A percentile compares a stretch with the other conserved stretches of the same genome.
phyloP scores from a whole-genome alignment of 2,888 invertebrate species.

The Dyspetes luteomarginatus region DNA sequence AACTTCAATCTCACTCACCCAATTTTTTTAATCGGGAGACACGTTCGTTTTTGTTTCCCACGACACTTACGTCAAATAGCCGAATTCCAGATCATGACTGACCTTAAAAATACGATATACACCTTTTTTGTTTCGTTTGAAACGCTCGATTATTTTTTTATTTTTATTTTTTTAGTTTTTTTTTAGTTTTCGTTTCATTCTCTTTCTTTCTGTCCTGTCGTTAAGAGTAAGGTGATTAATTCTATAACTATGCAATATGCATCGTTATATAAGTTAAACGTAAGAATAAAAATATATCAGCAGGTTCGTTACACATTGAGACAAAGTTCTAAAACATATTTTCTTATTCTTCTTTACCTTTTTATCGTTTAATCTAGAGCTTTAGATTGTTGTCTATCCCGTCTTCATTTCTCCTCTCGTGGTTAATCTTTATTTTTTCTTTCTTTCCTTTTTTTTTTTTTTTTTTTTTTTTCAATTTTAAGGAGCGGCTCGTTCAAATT shows the following conservation, averaged over 20 bases:
- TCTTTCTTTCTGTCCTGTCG: conserved; percentile 51
- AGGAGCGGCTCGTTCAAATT: background rate
- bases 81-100: conserved; percentile 80
- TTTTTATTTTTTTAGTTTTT: conserved; percentile 9
- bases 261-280: conserved; percentile 74
- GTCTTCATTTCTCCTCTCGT: conserved; percentile 59
- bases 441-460: conserved; percentile 5
- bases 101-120: conserved; percentile 79
- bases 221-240: conserved; percentile 67
- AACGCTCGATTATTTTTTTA: conserved; percentile 28
- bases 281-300: conserved; percentile 78
- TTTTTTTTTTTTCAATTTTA: background rate
- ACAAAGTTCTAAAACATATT: conserved; percentile 76
- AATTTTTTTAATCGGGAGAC: background rate
- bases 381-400: conserved; percentile 65
- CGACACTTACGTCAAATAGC: conserved; percentile 50
- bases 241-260: conserved; percentile 63
- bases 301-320: conserved; percentile 76
- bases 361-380: conserved; percentile 65
- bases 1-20: conserved; percentile 38
- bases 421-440: conserved; percentile 7
- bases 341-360: conserved; percentile 39
- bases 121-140: conserved; percentile 48
- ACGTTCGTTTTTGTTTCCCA: background rate
- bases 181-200: background rate